These are phyloP conservation scores for Endomychus coccineus DNA, from an alignment of 2,888 invertebrate genomes.

Conservation along the genomic window DNA sequence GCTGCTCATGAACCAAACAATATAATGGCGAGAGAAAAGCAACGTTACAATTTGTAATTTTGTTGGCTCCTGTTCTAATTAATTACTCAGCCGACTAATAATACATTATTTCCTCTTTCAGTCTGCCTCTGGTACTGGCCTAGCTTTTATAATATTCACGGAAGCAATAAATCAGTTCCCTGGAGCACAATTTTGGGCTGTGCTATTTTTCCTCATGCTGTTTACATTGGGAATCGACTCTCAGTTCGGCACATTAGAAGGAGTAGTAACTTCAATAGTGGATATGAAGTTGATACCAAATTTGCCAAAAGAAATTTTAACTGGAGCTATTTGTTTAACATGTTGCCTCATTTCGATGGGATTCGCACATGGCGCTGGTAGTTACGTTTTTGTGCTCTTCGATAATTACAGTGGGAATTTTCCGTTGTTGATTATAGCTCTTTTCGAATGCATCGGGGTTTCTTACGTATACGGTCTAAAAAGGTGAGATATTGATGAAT, in stretches of 20 bases:
- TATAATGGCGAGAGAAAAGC: too few species aligned
- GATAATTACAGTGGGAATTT: slow-evolving; percentile 93
- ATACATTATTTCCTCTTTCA: slow-evolving; percentile 46
- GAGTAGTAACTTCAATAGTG: slow-evolving; percentile 90
- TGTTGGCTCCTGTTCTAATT: too few species aligned
- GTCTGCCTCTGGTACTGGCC: slow-evolving; percentile 93
- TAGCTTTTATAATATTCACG: slow-evolving; percentile 96
- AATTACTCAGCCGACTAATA: too few species aligned
- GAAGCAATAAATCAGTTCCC: slow-evolving; percentile 98
- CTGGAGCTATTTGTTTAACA: slow-evolving; percentile 69
- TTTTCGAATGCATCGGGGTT: slow-evolving; percentile 86
- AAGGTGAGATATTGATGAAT: slow-evolving; percentile 66
- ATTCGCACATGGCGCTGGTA: slow-evolving; percentile 89
- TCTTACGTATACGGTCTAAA: slow-evolving; percentile 91
- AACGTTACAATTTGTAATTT: too few species aligned
- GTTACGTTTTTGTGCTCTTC: slow-evolving; percentile 87
- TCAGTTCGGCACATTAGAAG: slow-evolving; percentile 92
- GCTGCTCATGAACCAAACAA: too few species aligned
- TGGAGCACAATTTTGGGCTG: slow-evolving; percentile 91
- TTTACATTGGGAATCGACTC: slow-evolving; percentile 95
- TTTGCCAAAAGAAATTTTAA: slow-evolving; percentile 79
- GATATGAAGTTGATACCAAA: slow-evolving; percentile 93
- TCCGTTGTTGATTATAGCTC: slow-evolving; percentile 83
- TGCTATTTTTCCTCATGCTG: slow-evolving; percentile 93
- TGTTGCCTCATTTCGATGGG: slow-evolving; percentile 83